Evolutionary conservation across 2,113 vertebrate genomes (phyloP).

Genomic region (Gopherus evgoodei): DNA sequence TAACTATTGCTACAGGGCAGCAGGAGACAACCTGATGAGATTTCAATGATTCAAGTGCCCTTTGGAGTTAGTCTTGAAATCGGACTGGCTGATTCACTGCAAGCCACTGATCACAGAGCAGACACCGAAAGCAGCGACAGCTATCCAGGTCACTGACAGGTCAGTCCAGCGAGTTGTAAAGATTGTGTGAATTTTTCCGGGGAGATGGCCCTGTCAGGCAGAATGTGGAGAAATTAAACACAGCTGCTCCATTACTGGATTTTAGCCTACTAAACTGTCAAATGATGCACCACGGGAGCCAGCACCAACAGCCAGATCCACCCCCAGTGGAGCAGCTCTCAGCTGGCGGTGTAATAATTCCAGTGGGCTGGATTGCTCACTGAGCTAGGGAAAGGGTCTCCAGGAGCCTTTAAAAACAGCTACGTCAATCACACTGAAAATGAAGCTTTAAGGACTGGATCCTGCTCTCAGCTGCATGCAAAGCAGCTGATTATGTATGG

Average conservation of each 20-base stretch:
- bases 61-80: not conserved
- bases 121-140: not conserved
- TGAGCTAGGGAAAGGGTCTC: rapidly evolving
- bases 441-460: not conserved
- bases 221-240: not conserved
- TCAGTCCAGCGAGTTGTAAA: not conserved
- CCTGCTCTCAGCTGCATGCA: rapidly evolving
- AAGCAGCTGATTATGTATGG: not conserved
- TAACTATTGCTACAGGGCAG: not conserved
- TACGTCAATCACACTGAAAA: not conserved
- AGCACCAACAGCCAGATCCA: not conserved
- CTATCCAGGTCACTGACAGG: not conserved
- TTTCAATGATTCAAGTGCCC: not conserved
- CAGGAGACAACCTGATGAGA: not conserved
- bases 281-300: not conserved
- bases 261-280: too few species aligned
- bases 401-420: not conserved
- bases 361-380: not conserved
- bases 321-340: too few species aligned
- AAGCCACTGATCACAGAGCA: not conserved
- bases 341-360: not conserved
- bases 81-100: not conserved
- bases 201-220: rapidly evolving
- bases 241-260: not conserved
- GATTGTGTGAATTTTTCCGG: not conserved